Evolutionary conservation across 2,113 vertebrate genomes (phyloP), one percentile per base, ranked within the genome.

Genomic region (Calonectris borealis): DNA sequence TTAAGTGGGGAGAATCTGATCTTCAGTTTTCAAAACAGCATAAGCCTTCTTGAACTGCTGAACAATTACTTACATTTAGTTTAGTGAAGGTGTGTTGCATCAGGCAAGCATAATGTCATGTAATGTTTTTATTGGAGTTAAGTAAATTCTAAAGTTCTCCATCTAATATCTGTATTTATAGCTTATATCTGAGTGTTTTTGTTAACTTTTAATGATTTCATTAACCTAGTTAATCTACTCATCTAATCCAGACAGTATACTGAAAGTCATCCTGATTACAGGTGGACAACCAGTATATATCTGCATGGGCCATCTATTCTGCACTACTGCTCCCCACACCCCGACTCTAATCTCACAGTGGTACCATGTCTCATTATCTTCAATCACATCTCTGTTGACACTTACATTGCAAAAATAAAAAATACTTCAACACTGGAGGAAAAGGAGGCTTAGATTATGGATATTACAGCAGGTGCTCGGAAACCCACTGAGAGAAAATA

Each of bases 381-480:
- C 65, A 90, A 58, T 96, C 92, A 93, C 91, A 90, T 95, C 84
- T 95, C 84, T 95, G 75, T 92, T 97, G 94, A 94, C 57, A 90
- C 58, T 88, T 83, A 9, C 21, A 57, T 94, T 92, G 76, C 61
- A 94, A 94, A 93, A 86, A 84, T 34, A 90, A 95, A 93, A 88
- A 73, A 69, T 83, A 55, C 24, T 96, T 94, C 52, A 79, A 57
- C 54, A 49, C 13, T 44, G 32, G 26, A 94, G 65, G 42, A 87
- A 93, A 96, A 85, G 21, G 46, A 92, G 49, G 11, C 51, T 94
- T 91, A 77, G 54, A 76, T 87, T 95, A 95, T 82, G 82, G 81
- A 83, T 96, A 94, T 94, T 97, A 93, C 71, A 96, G 62, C 87
- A 97, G 84, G 91, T 97, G 91, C 62, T 90, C 48, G 62, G 93